Conservation (phyloP, 2,797 vertebrate species). For the Sebastes melanostomus region DNA sequence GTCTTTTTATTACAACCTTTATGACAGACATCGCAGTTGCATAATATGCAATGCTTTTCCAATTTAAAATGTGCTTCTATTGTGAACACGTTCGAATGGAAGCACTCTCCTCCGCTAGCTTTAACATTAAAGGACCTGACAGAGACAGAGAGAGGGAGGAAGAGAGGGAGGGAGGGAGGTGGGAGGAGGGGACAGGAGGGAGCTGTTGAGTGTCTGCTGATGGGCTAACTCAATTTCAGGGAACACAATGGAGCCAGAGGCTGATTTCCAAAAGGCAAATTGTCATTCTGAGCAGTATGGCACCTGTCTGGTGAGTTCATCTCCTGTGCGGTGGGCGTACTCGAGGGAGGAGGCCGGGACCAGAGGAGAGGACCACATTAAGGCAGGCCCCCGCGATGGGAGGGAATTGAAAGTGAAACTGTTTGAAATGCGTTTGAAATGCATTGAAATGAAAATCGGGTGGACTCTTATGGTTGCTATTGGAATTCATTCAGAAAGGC, state of each 20-base stretch:
- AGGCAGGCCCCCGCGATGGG: slow-evolving; percentile 30
- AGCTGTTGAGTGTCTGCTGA: slow-evolving; percentile 64
- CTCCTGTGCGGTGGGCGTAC: slow-evolving; percentile 36
- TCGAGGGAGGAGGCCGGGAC: slow-evolving; percentile 6
- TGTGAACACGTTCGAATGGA: slow-evolving; percentile 36
- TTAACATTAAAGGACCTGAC: slow-evolving; percentile 46
- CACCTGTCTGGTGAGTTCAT: slow-evolving; percentile 70
- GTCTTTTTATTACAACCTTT: slow-evolving; percentile 28
- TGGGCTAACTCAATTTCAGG: slow-evolving; percentile 71
- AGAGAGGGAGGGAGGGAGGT: background rate
- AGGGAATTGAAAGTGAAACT: slow-evolving; percentile 70
- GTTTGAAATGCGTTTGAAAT: slow-evolving; percentile 70
- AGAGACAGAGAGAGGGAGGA: slow-evolving; percentile 15
- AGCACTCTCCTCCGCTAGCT: slow-evolving; percentile 25
- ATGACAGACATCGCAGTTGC: slow-evolving; percentile 30
- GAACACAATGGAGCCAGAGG: slow-evolving; percentile 69
- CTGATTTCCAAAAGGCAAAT: slow-evolving; percentile 77
- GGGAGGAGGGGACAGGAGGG: slow-evolving; percentile 7
- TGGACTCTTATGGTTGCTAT: slow-evolving; percentile 47
- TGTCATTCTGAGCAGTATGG: slow-evolving; percentile 67
- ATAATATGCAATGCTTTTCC: slow-evolving; percentile 26
- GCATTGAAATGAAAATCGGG: slow-evolving; percentile 73
- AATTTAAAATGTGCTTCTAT: slow-evolving; percentile 29
- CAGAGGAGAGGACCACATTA: slow-evolving; percentile 52
- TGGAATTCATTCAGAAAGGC: slow-evolving; percentile 62